These are phyloP conservation scores for Caenorhabditis inopinata DNA, from an alignment of 1,140 invertebrate species.

Conservation along the genomic window DNA sequence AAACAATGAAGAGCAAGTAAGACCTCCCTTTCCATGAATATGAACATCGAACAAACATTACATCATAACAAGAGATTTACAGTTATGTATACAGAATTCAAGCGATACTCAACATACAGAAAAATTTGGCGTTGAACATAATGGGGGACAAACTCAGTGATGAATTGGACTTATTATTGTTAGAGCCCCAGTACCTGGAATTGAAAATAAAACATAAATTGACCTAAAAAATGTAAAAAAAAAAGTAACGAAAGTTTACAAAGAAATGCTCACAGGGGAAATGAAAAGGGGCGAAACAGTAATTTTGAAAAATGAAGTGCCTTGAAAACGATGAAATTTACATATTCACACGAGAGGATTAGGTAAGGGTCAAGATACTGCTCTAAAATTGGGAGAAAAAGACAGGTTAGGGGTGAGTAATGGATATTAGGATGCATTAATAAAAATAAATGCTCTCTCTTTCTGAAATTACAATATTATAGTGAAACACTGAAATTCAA, in stretches of 20 bases:
- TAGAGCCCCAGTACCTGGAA: background rate
- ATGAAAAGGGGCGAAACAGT: background rate
- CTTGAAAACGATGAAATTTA: constrained; percentile 1
- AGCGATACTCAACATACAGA: constrained; percentile 31
- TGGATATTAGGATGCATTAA: background rate
- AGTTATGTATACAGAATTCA: constrained; percentile 25
- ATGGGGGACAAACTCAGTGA: background rate
- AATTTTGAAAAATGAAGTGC: no score
- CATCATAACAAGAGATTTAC: constrained; percentile 14
- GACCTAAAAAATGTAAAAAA: background rate
- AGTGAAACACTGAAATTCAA: no score
- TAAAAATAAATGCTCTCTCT: background rate
- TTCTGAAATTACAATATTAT: no score
- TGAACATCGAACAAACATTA: constrained; percentile 18
- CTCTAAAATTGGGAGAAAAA: background rate
- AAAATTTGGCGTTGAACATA: background rate
- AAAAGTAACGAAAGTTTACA: constrained; percentile 33
- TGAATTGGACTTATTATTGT: background rate
- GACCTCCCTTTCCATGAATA: constrained; percentile 33
- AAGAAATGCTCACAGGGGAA: constrained; percentile 27
- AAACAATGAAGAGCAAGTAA: constrained; percentile 10
- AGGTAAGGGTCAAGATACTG: constrained; percentile 18
- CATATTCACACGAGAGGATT: constrained; percentile 3
- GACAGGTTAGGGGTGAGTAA: background rate
- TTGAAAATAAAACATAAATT: background rate